Base-by-base conservation (phyloP, 2,797 vertebrate species). In the Aeoliscus strigatus region DNA sequence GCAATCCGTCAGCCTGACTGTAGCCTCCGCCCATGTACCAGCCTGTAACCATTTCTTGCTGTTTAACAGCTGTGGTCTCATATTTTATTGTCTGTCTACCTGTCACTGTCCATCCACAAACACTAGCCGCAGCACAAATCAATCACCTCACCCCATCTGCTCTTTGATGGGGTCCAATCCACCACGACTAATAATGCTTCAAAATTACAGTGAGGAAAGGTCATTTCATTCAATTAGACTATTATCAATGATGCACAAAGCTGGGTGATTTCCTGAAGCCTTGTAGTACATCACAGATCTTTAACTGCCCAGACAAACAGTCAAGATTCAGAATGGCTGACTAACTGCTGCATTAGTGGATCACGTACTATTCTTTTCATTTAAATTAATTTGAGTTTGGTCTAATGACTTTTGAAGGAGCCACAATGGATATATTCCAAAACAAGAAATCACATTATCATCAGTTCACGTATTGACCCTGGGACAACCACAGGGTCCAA, bases 221-320 rank as follows among this genome's bases (percentile, higher is more conserved):
- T 95, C 92, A 94, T 87, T 51, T 82, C 76, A 90, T 90, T 90
- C 91, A 94, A 94, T 95, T 94, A 94, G 90, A 92, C 90, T 83
- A 87, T 92, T 91, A 91, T 94, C 90, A 91, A 90, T 83, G 83
- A 91, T 89, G 89, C 89, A 90, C 88, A 90, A 68, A 3, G 9
- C 25, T 66, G 69, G 67, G 76, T 79, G 77, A 71, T 47, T 60
- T 64, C 21, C 56, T 44, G 51, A 68, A 32, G 60, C 48, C 50
- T 30, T 42, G 45, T 77, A 87, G 83, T 25, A 70, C 79, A 81
- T 82, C 80, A 80, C 92, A 90, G 92, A 94, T 93, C 81, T 82
- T 77, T 55, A 81, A 0, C 53, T 41, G 27, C 8, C 59, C 36
- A 15, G 39, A 11, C 41, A 44, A 27, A 45, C 21, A 47, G 58